Base-by-base conservation (phyloP, 2,797 vertebrate species). In the Varecia variegata region DNA sequence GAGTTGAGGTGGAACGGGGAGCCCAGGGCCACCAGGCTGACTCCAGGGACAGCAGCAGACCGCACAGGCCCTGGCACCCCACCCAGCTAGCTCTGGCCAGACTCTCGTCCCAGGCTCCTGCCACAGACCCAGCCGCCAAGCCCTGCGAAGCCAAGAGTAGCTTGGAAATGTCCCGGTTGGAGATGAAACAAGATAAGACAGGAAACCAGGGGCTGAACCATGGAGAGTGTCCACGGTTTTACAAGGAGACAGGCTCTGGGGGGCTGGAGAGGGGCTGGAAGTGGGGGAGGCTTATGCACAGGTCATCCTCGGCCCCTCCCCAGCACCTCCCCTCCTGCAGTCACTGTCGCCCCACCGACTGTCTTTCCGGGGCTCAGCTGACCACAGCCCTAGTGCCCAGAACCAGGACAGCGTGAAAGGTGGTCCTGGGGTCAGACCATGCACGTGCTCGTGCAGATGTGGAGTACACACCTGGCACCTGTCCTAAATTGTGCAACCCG, bases 141-240 rank as follows among this genome's bases (percentile, higher is more conserved):
- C 35, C 96, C 99, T 99, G 98, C 99, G 98, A 99, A 98, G 97
- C 97, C 18, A 77, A 88, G 91, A 96, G 96, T 81, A 95, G 97
- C 95, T 97, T 90, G 84, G 97, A 95, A 97, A 97, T 52, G 56
- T 97, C 96, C 95, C 97, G 95, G 92, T 92, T 97, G 54, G 96
- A 98, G 96, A 98, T 97, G 97, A 98, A 98, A 98, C 98, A 95
- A 97, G 98, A 92, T 97, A 98, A 98, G 97, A 98, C 98, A 97
- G 97, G 98, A 98, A 98, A 96, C 98, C 95, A 77, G 90, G 91
- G 95, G 89, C 92, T 96, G 97, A 98, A 96, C 90, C 96, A 87
- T 47, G 74, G 81, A 97, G 97, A 98, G 97, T 97, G 97, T 97
- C 27, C 2, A 81, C 0, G 35, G 97, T 87, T 98, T 98, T 98